Conservation (phyloP, 2,888 invertebrate genomes). For the Rhopalosiphum nymphaeae region DNA sequence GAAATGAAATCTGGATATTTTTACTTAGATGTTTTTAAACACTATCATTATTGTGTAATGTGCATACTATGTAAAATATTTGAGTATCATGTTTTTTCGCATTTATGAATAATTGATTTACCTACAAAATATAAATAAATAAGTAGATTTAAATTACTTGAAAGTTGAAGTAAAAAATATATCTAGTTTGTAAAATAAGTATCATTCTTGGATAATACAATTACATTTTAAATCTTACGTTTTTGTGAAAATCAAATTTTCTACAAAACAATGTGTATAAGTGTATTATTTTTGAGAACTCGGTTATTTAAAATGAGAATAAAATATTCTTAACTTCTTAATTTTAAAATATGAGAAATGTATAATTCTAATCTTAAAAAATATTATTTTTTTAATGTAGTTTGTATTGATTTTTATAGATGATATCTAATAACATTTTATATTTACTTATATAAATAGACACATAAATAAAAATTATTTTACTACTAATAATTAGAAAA, state of each 20-base stretch:
- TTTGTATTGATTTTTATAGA: not conserved
- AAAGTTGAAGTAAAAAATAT: slow-evolving; percentile 27
- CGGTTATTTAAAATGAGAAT: not conserved
- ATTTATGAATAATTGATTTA: not conserved
- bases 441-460: not conserved
- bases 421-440: not conserved
- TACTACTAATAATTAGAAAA: not conserved
- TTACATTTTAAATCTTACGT: slow-evolving; percentile 12
- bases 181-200: slow-evolving; percentile 32
- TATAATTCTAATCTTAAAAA: not conserved
- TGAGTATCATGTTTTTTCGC: not conserved
- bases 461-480: not conserved
- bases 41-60: not conserved
- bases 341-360: not conserved
- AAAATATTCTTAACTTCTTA: not conserved
- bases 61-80: not conserved
- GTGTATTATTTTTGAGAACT: slow-evolving; percentile 19
- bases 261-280: slow-evolving; percentile 11
- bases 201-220: not conserved
- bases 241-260: slow-evolving; percentile 41
- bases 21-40: slow-evolving; percentile 23
- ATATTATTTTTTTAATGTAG: not conserved
- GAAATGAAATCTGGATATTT: slow-evolving; percentile 15
- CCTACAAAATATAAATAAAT: not conserved
- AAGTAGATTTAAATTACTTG: not conserved